A percentile compares a stretch with the other conserved stretches of the same genome.
These are phyloP conservation scores for Bombus fervidus DNA, from an alignment of 1,140 invertebrate genomes.

Conservation along the genomic window DNA sequence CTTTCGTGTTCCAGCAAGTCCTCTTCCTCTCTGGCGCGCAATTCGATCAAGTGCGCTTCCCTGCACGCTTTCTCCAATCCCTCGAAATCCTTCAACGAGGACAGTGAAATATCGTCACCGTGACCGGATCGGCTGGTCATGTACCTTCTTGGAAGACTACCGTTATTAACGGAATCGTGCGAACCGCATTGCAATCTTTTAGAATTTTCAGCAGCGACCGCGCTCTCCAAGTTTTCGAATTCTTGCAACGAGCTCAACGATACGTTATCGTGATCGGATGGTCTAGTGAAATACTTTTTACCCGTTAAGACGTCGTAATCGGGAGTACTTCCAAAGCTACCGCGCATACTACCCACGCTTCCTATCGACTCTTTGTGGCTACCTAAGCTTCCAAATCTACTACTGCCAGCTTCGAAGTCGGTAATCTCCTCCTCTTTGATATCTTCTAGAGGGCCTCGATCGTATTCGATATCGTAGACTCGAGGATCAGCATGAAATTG, in stretches of 20 bases:
- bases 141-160: constrained; percentile 87
- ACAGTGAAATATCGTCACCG: constrained; percentile 95
- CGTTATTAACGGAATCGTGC: constrained; percentile 89
- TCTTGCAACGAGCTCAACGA: constrained; percentile 96
- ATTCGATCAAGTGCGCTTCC: constrained; percentile 91
- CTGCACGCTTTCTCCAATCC: constrained; percentile 93
- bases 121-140: constrained; percentile 86
- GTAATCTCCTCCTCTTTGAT: constrained; percentile 95
- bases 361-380: constrained; percentile 91
- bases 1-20: constrained; percentile 90
- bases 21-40: constrained; percentile 93
- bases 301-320: constrained; percentile 92
- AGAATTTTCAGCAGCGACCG: constrained; percentile 86
- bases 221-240: constrained; percentile 94
- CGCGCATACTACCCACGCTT: constrained; percentile 89
- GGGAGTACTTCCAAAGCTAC: constrained; percentile 91
- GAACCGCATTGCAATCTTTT: constrained; percentile 85
- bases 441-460: constrained; percentile 91
- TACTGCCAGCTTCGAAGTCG: constrained; percentile 91
- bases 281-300: constrained; percentile 89
- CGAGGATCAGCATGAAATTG: constrained; percentile 88
- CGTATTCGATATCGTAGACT: constrained; percentile 87
- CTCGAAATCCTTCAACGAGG: constrained; percentile 97
- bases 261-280: constrained; percentile 94
- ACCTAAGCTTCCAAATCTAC: constrained; percentile 89